These are phyloP conservation scores for Myxocyprinus asiaticus DNA, from an alignment of 2,113 vertebrate genomes.

Conservation along the genomic window DNA sequence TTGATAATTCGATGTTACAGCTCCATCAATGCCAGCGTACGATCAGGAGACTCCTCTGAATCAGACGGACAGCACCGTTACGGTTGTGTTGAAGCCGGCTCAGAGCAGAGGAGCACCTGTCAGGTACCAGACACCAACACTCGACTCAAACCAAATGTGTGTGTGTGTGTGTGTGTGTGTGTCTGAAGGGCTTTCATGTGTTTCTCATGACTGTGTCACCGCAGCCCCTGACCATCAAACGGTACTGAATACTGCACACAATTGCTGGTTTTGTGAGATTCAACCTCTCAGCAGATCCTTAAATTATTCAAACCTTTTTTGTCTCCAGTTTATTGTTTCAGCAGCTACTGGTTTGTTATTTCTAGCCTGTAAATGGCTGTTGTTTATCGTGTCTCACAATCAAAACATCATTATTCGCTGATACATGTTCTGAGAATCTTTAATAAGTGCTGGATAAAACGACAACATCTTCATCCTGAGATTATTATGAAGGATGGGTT, in stretches of 20 bases:
- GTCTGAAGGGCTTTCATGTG: no score
- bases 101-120: conserved; percentile 96
- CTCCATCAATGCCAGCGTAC: conserved; percentile 95
- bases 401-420: background rate
- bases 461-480: background rate
- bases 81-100: conserved; percentile 92
- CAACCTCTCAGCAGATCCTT: no score
- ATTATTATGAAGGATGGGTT: background rate
- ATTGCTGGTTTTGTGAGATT: no score
- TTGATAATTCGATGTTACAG: conserved; percentile 66
- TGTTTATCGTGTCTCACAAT: background rate
- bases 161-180: no score
- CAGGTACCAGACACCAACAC: conserved; percentile 76
- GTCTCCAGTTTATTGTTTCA: no score
- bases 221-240: no score
- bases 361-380: no score
- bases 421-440: background rate
- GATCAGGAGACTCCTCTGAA: conserved; percentile 96
- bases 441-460: background rate
- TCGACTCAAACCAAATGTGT: background rate
- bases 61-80: conserved; percentile 96
- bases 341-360: no score
- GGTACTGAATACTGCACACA: no score
- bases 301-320: no score
- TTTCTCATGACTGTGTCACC: no score